Evolutionary conservation across 2,113 vertebrate species (phyloP).

Genomic region (Miniopterus natalensis): DNA sequence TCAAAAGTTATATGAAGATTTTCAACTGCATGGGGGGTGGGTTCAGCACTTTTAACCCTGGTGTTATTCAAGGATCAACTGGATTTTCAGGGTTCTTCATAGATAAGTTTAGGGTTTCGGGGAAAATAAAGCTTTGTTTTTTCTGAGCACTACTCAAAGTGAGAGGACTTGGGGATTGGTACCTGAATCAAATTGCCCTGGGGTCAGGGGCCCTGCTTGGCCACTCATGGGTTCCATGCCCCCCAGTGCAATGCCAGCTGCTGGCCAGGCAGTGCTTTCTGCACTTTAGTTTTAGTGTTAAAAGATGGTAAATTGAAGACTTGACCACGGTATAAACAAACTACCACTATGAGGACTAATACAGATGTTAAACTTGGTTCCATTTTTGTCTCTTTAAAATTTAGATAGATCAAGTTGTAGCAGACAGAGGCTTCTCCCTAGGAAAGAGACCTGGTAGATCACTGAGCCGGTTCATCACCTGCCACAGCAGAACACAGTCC

Average conservation of each 20-base stretch:
- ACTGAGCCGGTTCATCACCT: not conserved
- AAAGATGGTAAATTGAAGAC: not conserved
- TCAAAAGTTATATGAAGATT: not conserved
- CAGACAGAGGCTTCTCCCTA: not conserved
- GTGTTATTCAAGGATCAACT: not conserved
- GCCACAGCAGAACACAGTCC: not conserved
- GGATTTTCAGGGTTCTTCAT: not conserved
- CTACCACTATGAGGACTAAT: not conserved
- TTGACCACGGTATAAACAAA: constrained; percentile 6
- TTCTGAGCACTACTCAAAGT: not conserved
- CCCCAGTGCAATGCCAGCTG: not conserved
- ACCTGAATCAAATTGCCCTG: not conserved
- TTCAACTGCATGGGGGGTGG: not conserved
- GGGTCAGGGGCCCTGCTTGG: not conserved
- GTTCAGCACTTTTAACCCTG: not conserved
- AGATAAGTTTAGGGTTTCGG: not conserved
- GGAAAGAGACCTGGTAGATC: not conserved
- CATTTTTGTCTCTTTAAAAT: constrained; percentile 45
- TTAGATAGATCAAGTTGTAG: not conserved
- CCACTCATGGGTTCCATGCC: fast-evolving
- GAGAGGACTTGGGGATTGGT: not conserved
- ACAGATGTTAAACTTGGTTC: not conserved
- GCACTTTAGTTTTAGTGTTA: not conserved
- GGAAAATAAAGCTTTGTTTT: not conserved
- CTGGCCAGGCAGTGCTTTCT: not conserved